Base-by-base conservation (phyloP, 1,140 invertebrate species). In the Saccostrea cuccullata region DNA sequence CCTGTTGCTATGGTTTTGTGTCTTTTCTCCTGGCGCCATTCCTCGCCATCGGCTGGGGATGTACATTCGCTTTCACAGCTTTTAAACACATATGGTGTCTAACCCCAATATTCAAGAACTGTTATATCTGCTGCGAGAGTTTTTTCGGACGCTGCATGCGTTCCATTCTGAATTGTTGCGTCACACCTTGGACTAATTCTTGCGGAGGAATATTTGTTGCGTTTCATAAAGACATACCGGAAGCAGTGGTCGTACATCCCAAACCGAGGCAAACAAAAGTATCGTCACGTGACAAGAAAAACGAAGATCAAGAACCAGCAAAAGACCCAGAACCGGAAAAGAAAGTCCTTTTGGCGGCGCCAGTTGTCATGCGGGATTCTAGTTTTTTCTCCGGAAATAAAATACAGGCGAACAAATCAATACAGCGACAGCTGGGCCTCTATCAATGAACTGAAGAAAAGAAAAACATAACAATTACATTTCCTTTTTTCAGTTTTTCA, bases 221-320 rank as follows among this genome's bases (percentile, higher is more conserved):
- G 2, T 77, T 77, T 77, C 70, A 77, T 26, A 77, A 26, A 26
- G 70, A 77, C 15, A 26, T 12, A 36, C 70, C 70, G 11, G 26
- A 26, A 36, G 30, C 26, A 4, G 26, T 36, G 70, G 30, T 15
- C 13, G 26, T 77, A 30, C 23, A 26, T 9, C 70, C 70, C 70
- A 77, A 77, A 77, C 11, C 70, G 12, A 26, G 70, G 70, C 70
- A 36, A 36, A 77, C 70, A 15, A 77, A 77, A 36, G 13, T 17
- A 30, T 23, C 26, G 5, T 77, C 70, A 77, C 70, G 70, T 77
- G 70, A 77, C 9, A 26, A 77, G 70, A 77, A 77, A 36, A 77
- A 77, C 15, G 26, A 77, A 36, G 30, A 77, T 30, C 26, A 77
- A 26, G 13, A 30, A 1, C 11, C 13, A 11, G 11, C 23, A 11